Base-by-base conservation (phyloP, 2,113 vertebrate species). In the Oncorhynchus mykiss region DNA sequence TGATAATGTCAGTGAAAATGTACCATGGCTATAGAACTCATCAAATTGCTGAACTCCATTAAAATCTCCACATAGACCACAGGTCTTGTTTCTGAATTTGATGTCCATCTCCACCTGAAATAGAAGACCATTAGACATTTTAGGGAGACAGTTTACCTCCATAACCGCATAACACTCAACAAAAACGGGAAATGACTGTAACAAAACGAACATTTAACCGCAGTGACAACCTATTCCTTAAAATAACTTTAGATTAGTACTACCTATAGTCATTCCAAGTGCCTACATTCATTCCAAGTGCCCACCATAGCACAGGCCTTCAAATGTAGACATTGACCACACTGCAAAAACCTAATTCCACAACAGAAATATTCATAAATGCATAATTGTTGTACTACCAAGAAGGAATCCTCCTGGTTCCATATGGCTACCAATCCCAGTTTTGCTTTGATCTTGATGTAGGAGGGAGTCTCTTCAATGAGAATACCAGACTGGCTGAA, bases 51-150 rank as follows among this genome's bases (percentile, higher is more conserved):
- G 87, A 66, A 95, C 82, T 39, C 95, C 94, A 1, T 96, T 96
- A 89, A 96, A 97, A 88, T 98, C 96, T 4, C 97, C 97, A 51
- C 97, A 98, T 62, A 98, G 93, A 12, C 97, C 96, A 0, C 96
- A 97, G 3, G 95, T 97, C 82, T 96, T 93, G 87, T 97, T 96
- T 71, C 85, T 85, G 11, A 94, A 97, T 85, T 95, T 96, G 34
- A 80, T 73, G 73, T 96, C 94, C 64, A 97, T 80, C 80, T 97
- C 95, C 87, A 98, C 89, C 97, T 97, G 67, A 1, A 83, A 71
- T 68, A 18, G 3, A 7, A 54, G 4, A 54, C 16, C 9, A 45
- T 45, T 45, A 11, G 2, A 54, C 5, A 14, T 16, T 54, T 54
- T 18, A 18, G 16, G 51, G 51, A 1, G 5, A 54, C 16, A 18